phyloP scores from a whole-genome alignment of 2,113 vertebrate species.

The Chlorodrepanis virens region DNA sequence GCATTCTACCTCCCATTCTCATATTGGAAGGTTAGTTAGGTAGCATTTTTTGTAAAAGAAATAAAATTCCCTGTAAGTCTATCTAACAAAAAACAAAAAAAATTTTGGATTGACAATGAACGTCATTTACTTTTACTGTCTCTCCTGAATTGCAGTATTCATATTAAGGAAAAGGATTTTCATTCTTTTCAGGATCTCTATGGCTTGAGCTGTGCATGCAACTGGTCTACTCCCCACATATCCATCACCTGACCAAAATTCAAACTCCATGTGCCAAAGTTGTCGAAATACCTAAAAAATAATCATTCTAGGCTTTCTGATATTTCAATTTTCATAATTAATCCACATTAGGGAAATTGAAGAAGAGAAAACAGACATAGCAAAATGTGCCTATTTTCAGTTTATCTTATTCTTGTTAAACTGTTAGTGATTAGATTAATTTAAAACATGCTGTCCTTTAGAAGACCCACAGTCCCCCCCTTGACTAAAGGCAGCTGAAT shows the following conservation, averaged over 20 bases:
- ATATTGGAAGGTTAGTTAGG: neutral
- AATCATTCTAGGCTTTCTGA: neutral
- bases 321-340: neutral
- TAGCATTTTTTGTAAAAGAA: neutral
- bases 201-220: neutral
- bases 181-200: neutral
- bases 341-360: neutral
- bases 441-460: neutral
- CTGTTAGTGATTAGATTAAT: neutral
- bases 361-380: neutral
- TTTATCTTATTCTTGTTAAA: neutral
- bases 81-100: neutral
- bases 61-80: neutral
- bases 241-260: neutral
- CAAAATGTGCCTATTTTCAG: neutral
- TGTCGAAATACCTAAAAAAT: neutral
- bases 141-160: neutral
- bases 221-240: neutral
- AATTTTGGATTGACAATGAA: neutral
- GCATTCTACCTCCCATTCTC: neutral
- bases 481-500: neutral
- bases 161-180: neutral
- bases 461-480: neutral
- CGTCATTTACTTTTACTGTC: neutral
- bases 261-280: neutral